Evolutionary conservation across 2,888 invertebrate genomes (phyloP), one percentile per base, ranked within the genome.

Genomic region (Mactromeris polynyma): DNA sequence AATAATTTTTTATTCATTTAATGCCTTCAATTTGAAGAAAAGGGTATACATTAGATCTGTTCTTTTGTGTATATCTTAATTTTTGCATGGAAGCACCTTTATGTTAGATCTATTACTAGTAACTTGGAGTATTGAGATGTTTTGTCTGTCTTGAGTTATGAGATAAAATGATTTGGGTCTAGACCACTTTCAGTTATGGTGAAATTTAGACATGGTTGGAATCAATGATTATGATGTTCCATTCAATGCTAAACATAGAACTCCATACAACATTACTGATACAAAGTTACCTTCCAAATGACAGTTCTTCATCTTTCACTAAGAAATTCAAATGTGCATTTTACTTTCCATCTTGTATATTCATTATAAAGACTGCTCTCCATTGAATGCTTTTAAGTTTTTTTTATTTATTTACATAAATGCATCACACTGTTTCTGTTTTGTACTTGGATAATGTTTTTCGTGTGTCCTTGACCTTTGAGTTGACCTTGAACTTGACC

Each of bases 11-110:
- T 33, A 73, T 73, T 36, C 73, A 73, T 73, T 73, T 73, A 73
- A 33, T 73, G 73, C 73, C 36, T 33, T 73, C 73, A 17, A 73
- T 11, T 33, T 73, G 73, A 73, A 73, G 73, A 73, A 73, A 73
- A 73, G 73, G 73, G 73, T 73, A 73, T 73, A 64, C 1, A 26
- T 64, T 64, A 73, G 26, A 73, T 26, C 31, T 73, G 36, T 73
- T 73, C 0, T 17, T 17, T 36, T 73, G 31, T 73, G 73, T 73
- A 17, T 36, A 33, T 73, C 31, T 36, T 69, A 19, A 19, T 69
- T 73, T 73, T 73, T 33, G 73, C 73, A 73, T 73, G 73, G 36
- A 73, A 33, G 36, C 73, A 73, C 73, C 17, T 33, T 26, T 64
- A 64, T 26, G 58, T 26, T n/a, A 26, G n/a, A 64, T 64, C 58